Base-by-base conservation (phyloP, 2,797 vertebrate genomes). In the Buceros bicornis region DNA sequence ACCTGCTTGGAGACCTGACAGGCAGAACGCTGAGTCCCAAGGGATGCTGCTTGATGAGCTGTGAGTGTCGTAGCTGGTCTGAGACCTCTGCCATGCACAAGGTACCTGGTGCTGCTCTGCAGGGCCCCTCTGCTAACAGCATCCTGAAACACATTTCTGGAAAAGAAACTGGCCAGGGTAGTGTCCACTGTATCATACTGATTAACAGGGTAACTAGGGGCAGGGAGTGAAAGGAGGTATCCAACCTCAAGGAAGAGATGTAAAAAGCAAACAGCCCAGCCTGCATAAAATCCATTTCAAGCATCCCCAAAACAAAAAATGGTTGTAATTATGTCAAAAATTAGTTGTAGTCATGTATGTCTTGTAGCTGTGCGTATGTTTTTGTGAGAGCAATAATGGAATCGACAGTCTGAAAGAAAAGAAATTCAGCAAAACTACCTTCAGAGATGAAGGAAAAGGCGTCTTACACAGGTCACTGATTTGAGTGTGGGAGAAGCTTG, bases 1-100 rank as follows among this genome's bases (percentile, higher is more conserved):
- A 18, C 16, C 10, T 29, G 31, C 33, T 2, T 0, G 4, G 14
- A 25, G 48, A 18, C 8, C n/a, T 2, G 2, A 4, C 2, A 9
- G 13, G 31, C 20, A 17, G 33, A 69, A 18, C 3, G 2, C 35
- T 65, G 79, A 11, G 5, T 16, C 22, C 22, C 8, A 2, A 5
- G 14, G 37, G 26, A 5, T 89, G 66, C 62, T 71, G 29, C 81
- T 61, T 42, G 42, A 16, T 47, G 56, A n/a, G 37, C 54, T 43
- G 11, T 29, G 56, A 60, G 24, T 62, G 78, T 74, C 0, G 0
- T 21, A 33, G 62, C 84, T 79, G 62, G 6, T 78, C 53, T 14
- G 18, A 53, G 70, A 22, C 37, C 13, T 26, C 45, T 58, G 1
- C 29, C 28, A 4, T 25, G 24, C 8, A 6, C 0, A 10, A 62